Percentiles rank a stretch among this genome's conserved stretches.
phyloP scores from a whole-genome alignment of 2,797 vertebrate genomes.

The Falco peregrinus region DNA sequence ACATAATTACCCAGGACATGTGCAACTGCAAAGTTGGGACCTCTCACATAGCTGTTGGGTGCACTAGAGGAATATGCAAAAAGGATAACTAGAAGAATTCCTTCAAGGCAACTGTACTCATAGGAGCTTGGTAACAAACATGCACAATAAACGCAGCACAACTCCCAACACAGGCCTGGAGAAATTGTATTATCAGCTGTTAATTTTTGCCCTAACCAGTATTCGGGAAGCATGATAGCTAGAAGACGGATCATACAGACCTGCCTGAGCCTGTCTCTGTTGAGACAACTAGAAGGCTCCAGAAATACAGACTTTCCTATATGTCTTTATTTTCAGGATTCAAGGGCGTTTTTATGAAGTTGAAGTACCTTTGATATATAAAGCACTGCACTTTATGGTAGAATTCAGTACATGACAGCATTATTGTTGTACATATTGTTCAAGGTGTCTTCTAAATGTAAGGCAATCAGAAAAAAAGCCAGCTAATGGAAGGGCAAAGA shows the following conservation, averaged over 20 bases:
- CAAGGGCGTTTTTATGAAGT: background rate
- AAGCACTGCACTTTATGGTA: background rate
- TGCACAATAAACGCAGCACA: background rate
- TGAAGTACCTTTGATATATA: background rate
- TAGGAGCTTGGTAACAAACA: background rate
- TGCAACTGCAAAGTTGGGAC: background rate
- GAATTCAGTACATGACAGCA: background rate
- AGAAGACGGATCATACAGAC: background rate
- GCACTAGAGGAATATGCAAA: background rate
- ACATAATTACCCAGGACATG: accelerated
- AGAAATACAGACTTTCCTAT: background rate
- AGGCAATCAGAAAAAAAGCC: background rate
- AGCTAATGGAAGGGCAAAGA: background rate
- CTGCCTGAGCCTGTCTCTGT: background rate
- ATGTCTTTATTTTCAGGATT: background rate
- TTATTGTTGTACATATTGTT: background rate
- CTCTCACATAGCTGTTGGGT: background rate
- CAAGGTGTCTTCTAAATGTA: background rate
- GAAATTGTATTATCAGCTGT: background rate
- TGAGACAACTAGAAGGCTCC: background rate
- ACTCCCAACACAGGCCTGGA: background rate
- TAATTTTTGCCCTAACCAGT: background rate
- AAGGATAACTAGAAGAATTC: background rate
- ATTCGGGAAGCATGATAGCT: background rate
- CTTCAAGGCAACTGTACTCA: background rate